A percentile compares a stretch with the other conserved stretches of the same genome.
Conservation (phyloP, 35 echinoderm and acorn worm species). For the Hemicentrotus pulcherrimus region DNA sequence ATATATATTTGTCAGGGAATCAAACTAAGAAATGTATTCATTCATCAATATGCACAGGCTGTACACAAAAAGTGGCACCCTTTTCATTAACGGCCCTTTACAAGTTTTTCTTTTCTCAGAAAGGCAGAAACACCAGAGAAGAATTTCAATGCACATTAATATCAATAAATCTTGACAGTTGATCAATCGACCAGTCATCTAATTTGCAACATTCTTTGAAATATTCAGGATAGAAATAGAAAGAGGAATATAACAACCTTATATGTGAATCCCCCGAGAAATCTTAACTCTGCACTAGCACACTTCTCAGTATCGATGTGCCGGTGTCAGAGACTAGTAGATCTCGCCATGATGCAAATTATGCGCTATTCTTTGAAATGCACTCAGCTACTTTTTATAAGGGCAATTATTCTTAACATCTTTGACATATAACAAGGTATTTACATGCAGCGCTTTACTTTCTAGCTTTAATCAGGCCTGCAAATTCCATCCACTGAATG, state of each 20-base stretch:
- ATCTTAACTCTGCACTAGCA: not conserved
- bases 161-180: not conserved
- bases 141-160: not conserved
- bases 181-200: not conserved
- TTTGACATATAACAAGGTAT: not conserved
- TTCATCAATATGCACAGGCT: not conserved
- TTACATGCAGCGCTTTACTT: not conserved
- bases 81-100: not conserved
- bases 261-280: not conserved
- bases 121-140: not conserved
- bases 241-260: not conserved
- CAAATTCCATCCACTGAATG: not conserved
- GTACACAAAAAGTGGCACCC: not conserved
- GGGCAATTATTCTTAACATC: slow-evolving; percentile 18
- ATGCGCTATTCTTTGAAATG: slow-evolving; percentile 1
- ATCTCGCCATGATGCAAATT: not conserved
- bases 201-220: not conserved
- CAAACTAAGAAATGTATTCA: not conserved
- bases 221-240: not conserved
- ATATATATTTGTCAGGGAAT: too few relatives aligned
- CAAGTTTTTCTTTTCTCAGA: not conserved
- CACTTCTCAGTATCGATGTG: not conserved
- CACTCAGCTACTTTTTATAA: slow-evolving; percentile 13
- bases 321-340: not conserved
- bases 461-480: not conserved